Percentiles rank a stretch among this genome's conserved stretches.
These are phyloP conservation scores for Limnothrissa miodon DNA, from an alignment of 2,113 vertebrate genomes.

Conservation along the genomic window DNA sequence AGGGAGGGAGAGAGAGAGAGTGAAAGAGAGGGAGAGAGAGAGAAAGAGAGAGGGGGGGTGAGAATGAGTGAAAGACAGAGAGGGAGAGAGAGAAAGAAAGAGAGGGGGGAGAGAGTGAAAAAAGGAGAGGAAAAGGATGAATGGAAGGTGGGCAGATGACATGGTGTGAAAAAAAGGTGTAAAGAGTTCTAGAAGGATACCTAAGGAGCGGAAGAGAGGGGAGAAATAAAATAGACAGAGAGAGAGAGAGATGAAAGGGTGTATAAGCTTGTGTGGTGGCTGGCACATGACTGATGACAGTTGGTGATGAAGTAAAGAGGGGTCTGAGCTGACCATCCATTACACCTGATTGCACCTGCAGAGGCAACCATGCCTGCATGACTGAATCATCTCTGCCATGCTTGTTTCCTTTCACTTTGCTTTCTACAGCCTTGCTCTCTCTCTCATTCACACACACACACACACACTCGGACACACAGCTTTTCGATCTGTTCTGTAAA, in stretches of 20 bases:
- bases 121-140: not conserved
- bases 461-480: no score
- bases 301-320: not conserved
- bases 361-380: not conserved
- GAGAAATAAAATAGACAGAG: not conserved
- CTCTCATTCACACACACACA: not conserved
- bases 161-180: not conserved
- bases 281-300: slow-evolving; percentile 21
- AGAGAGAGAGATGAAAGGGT: not conserved
- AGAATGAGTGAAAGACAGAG: no score
- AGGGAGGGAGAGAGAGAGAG: not conserved
- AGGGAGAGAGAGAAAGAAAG: not conserved
- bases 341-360: slow-evolving; percentile 19
- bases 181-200: not conserved
- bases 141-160: not conserved
- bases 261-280: not conserved
- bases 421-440: not conserved
- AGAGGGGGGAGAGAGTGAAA: not conserved
- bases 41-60: not conserved
- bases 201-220: not conserved
- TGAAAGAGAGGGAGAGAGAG: not conserved
- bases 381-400: not conserved
- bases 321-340: slow-evolving; percentile 24
- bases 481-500: not conserved
- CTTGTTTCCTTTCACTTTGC: not conserved